Evolutionary conservation across 2,888 invertebrate species (phyloP).

Genomic region (Brachypterus glaber): DNA sequence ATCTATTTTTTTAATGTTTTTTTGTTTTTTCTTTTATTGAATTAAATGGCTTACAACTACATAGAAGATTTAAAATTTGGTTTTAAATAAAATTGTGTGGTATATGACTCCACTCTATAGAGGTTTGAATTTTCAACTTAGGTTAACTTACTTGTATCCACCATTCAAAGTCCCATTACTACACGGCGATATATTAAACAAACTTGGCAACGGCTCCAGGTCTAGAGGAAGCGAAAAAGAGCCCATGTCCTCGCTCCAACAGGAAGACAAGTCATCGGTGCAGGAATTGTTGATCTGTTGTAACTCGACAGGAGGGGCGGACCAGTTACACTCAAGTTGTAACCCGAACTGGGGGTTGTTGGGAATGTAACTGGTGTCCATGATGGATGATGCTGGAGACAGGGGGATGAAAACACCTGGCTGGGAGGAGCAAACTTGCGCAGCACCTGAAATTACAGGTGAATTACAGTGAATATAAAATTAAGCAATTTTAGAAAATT

Average conservation of each 20-base stretch:
- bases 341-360: constrained; percentile 60
- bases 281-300: constrained; percentile 35
- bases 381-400: constrained; percentile 25
- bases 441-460: constrained; percentile 16
- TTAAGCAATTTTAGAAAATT: too few relatives aligned
- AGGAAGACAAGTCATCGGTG: constrained; percentile 39
- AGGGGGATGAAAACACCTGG: constrained; percentile 14
- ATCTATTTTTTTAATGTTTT: too few relatives aligned
- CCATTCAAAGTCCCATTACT: constrained; percentile 44
- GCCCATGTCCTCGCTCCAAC: constrained; percentile 64
- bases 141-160: constrained; percentile 63
- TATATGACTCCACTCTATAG: too few relatives aligned
- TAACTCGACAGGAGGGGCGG: constrained; percentile 26
- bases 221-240: constrained; percentile 79
- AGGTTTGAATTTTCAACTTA: too few relatives aligned
- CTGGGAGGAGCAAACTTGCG: constrained; percentile 26
- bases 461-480: too few relatives aligned
- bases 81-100: too few relatives aligned
- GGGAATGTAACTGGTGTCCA: constrained; percentile 48
- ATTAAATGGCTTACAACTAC: too few relatives aligned
- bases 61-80: too few relatives aligned
- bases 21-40: too few relatives aligned
- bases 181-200: constrained; percentile 74
- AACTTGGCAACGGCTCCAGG: constrained; percentile 75
- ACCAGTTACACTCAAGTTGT: constrained; percentile 42